A percentile compares a stretch with the other conserved stretches of the same genome.
Conservation (phyloP, 2,888 invertebrate species). For the Eilema depressum region DNA sequence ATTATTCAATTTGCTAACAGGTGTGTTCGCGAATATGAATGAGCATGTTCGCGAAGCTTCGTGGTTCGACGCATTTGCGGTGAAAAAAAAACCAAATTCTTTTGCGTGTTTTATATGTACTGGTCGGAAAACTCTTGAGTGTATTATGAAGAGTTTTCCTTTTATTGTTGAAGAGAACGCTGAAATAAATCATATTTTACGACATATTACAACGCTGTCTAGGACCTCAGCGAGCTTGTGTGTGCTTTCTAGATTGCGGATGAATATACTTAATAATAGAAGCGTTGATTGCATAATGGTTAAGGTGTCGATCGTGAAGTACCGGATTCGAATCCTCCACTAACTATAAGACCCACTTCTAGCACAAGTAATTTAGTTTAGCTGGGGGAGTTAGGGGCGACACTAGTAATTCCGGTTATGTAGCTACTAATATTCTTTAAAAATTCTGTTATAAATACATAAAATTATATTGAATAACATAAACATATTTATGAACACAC, state of each 20-base stretch:
- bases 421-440: too few relatives aligned
- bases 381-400: too few relatives aligned
- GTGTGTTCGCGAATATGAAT: constrained; percentile 79
- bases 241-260: not conserved
- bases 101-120: constrained; percentile 44
- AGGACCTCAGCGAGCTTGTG: not conserved
- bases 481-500: too few relatives aligned
- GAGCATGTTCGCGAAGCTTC: constrained; percentile 55
- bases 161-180: constrained; percentile 23
- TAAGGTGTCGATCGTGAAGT: too few relatives aligned
- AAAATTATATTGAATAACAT: too few relatives aligned
- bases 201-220: not conserved
- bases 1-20: constrained; percentile 83
- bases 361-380: too few relatives aligned
- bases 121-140: constrained; percentile 26
- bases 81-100: constrained; percentile 33
- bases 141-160: constrained; percentile 28
- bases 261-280: not conserved
- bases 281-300: too few relatives aligned
- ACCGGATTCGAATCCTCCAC: too few relatives aligned
- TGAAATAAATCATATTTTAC: constrained; percentile 29
- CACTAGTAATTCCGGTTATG: too few relatives aligned
- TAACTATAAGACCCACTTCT: too few relatives aligned
- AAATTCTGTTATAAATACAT: too few relatives aligned
- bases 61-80: constrained; percentile 46